These are phyloP conservation scores for Antheraea assamensis DNA, from an alignment of 2,888 invertebrate genomes.

Conservation along the genomic window DNA sequence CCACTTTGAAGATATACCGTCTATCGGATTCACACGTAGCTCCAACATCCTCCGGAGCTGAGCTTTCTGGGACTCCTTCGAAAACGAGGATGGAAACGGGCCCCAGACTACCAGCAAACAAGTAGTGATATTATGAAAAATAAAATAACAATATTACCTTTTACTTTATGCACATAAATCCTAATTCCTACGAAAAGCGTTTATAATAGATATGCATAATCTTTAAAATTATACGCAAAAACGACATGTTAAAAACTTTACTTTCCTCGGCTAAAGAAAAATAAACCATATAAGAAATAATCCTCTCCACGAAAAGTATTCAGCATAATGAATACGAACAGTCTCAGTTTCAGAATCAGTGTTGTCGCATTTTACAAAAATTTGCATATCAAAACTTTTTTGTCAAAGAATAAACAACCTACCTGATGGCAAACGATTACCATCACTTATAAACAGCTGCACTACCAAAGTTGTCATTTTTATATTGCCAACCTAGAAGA, in stretches of 20 bases:
- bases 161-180: no score
- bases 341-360: background rate
- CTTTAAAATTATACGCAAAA: background rate
- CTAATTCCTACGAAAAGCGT: background rate
- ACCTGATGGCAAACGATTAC: no score
- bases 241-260: background rate
- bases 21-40: constrained; percentile 87
- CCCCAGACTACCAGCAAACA: constrained; percentile 69
- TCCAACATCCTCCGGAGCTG: constrained; percentile 90
- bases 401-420: background rate
- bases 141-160: background rate
- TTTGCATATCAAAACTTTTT: background rate
- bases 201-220: background rate
- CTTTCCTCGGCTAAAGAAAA: background rate
- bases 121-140: background rate
- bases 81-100: constrained; percentile 85
- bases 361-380: background rate
- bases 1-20: constrained; percentile 91
- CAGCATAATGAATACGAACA: background rate
- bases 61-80: constrained; percentile 85
- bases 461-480: no score
- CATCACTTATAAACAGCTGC: no score
- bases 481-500: no score
- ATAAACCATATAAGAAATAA: background rate
- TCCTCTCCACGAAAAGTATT: background rate